Conservation (phyloP, 2,797 vertebrate species). For the Craterocephalus amniculus region DNA sequence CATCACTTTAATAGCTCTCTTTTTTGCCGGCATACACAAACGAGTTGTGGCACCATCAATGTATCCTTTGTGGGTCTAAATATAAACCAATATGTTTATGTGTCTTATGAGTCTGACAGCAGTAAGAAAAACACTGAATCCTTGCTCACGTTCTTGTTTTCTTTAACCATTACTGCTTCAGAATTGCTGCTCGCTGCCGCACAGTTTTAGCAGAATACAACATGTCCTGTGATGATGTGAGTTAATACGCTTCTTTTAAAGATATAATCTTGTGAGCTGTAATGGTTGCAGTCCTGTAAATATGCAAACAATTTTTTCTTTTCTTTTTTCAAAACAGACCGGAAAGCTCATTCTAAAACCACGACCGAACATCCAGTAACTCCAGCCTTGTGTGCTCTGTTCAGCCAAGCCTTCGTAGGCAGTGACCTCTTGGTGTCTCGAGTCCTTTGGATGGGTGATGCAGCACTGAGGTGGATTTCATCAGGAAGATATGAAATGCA, state of each 20-base stretch:
- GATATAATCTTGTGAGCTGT: fast-evolving
- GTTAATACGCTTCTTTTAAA: constrained; percentile 60
- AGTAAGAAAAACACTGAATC: background rate
- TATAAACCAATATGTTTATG: background rate
- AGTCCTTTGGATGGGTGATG: background rate
- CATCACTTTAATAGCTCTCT: constrained; percentile 96
- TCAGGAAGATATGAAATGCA: constrained; percentile 17
- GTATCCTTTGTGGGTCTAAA: constrained; percentile 89
- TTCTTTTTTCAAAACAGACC: constrained; percentile 84
- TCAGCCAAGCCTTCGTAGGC: constrained; percentile 7
- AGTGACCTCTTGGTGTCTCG: background rate
- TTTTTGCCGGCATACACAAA: constrained; percentile 99
- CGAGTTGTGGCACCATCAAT: constrained; percentile 98
- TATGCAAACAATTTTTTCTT: background rate
- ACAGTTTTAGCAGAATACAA: constrained; percentile 99
- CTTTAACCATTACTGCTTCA: constrained; percentile 69
- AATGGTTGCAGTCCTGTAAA: background rate
- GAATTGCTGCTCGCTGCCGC: constrained; percentile 96
- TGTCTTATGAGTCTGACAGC: background rate
- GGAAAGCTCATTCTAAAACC: constrained; percentile 99
- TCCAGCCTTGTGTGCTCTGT: background rate
- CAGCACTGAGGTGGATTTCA: constrained; percentile 12
- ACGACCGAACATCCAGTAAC: constrained; percentile 94
- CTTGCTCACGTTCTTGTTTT: background rate
- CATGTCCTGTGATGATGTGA: constrained; percentile 99